phyloP scores from a whole-genome alignment of 2,888 invertebrate species.

The Eilema depressum region DNA sequence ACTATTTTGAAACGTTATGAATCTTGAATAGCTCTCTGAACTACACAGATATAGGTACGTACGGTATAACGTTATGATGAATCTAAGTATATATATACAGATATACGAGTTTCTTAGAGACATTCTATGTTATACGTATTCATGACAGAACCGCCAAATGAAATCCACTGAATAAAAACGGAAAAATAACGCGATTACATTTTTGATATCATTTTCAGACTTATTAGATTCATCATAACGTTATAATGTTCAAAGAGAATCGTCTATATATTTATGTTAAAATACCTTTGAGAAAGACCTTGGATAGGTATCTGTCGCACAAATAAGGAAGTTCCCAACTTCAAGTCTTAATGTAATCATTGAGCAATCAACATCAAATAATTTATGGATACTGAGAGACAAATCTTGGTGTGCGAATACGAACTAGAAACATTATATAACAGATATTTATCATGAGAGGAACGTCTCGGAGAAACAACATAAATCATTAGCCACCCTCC shows the following conservation, averaged over 20 bases:
- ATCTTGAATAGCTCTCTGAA: background rate
- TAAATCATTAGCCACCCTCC: slow-evolving; percentile 72
- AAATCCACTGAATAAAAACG: background rate
- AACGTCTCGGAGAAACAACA: slow-evolving; percentile 70
- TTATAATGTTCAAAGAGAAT: background rate
- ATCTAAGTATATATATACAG: too few relatives aligned
- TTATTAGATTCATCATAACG: slow-evolving; percentile 1
- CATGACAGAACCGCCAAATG: background rate
- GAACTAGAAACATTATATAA: slow-evolving; percentile 58
- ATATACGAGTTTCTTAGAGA: background rate
- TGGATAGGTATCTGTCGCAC: background rate
- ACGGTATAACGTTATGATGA: too few relatives aligned
- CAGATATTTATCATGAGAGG: slow-evolving; percentile 76
- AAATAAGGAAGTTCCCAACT: slow-evolving; percentile 28
- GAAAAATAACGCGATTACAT: background rate
- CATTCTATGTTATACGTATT: background rate
- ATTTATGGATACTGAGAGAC: slow-evolving; percentile 34
- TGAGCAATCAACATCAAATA: slow-evolving; percentile 53
- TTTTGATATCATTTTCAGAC: background rate
- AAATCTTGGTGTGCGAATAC: slow-evolving; percentile 19
- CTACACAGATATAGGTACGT: too few relatives aligned
- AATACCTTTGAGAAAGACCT: background rate
- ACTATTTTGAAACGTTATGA: background rate
- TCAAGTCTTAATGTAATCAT: slow-evolving; percentile 45
- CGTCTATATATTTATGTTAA: background rate